Evolutionary conservation across 2,888 invertebrate species (phyloP).

Genomic region (Limnephilus auricula): DNA sequence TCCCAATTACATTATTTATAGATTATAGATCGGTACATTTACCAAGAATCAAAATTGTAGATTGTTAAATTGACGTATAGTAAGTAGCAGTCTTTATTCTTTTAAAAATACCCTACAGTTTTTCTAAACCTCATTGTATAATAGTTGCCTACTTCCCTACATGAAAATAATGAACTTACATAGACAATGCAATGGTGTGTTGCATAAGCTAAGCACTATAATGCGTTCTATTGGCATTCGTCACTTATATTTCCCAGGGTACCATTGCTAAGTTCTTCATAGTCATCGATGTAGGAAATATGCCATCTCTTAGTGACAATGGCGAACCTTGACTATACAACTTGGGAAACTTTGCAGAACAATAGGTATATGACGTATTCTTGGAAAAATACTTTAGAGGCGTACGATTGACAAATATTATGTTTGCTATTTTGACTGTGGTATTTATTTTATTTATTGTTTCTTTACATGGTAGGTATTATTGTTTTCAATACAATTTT

Average conservation of each 20-base stretch:
- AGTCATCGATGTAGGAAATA: not conserved
- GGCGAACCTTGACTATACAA: not conserved
- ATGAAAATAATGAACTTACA: not conserved
- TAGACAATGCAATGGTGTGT: not conserved
- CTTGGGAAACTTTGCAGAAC: not conserved
- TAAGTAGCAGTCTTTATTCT: not conserved
- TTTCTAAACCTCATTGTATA: not conserved
- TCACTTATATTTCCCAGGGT: not conserved
- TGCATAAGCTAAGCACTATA: not conserved
- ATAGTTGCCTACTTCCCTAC: not conserved
- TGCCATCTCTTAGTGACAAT: not conserved
- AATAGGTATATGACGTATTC: not conserved
- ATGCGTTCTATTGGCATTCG: not conserved
- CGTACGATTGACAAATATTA: not conserved
- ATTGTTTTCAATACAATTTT: no score
- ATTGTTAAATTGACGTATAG: no score
- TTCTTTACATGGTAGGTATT: no score
- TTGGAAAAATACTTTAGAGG: not conserved
- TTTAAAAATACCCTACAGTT: not conserved
- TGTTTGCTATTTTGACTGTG: not conserved
- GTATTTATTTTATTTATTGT: no score
- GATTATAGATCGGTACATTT: no score
- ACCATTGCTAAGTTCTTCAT: not conserved
- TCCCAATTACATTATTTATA: no score
- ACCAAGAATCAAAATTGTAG: not conserved